Evolutionary conservation across 2,113 vertebrate genomes (phyloP).

Genomic region (Rhynchomys soricoides): DNA sequence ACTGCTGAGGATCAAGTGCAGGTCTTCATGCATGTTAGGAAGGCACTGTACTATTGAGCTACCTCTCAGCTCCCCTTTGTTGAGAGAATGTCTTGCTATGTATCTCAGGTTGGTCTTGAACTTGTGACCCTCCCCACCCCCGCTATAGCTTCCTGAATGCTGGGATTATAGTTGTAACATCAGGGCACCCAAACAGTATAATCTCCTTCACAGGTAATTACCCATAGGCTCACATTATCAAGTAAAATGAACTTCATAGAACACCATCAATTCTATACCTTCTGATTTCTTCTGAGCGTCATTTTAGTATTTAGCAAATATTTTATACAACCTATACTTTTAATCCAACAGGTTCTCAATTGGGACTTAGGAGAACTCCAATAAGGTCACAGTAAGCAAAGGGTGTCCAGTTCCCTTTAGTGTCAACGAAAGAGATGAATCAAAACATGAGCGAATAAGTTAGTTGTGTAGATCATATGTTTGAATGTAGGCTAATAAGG

Average conservation of each 20-base stretch:
- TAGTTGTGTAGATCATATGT: neutral
- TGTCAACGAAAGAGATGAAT: neutral
- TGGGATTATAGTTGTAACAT: neutral
- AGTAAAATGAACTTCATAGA: constrained; percentile 26
- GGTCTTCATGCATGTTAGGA: neutral
- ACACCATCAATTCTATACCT: neutral
- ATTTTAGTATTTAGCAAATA: neutral
- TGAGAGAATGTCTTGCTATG: neutral
- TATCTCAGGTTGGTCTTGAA: neutral
- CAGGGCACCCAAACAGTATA: neutral
- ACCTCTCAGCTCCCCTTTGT: neutral
- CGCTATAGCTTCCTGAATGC: neutral
- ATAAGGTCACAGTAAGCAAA: neutral
- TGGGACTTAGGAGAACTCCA: neutral
- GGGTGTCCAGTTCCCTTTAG: neutral
- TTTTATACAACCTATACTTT: neutral
- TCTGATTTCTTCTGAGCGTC: constrained; percentile 17
- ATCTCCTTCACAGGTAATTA: neutral
- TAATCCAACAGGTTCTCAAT: neutral
- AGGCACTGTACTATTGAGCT: neutral
- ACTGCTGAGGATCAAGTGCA: neutral
- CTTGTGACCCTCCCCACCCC: neutral
- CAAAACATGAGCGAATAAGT: neutral
- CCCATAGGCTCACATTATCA: neutral
- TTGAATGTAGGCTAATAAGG: neutral